Evolutionary conservation across 1,140 invertebrate genomes (phyloP).

Genomic region (Drosophila parabipectinata): DNA sequence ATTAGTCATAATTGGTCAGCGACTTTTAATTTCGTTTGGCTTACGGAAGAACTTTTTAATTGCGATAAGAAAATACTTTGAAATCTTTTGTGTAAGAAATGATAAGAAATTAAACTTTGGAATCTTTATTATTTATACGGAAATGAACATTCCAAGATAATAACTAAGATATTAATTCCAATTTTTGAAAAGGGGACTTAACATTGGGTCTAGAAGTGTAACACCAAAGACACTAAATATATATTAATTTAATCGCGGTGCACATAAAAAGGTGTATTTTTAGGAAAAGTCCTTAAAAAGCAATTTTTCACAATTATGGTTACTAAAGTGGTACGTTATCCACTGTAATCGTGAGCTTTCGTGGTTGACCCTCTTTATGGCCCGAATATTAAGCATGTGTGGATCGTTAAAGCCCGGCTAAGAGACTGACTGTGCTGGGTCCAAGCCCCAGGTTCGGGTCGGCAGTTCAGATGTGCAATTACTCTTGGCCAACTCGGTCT

Average conservation of each 20-base stretch:
- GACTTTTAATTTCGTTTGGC: not conserved
- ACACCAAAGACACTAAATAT: not conserved
- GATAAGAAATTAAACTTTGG: not conserved
- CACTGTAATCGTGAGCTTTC: slow-evolving; percentile 16
- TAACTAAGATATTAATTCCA: not conserved
- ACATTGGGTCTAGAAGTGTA: not conserved
- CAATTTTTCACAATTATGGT: not conserved
- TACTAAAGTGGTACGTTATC: slow-evolving; percentile 9
- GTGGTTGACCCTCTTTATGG: slow-evolving; percentile 28
- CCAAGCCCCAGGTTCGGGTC: slow-evolving; percentile 22
- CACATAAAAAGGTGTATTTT: not conserved
- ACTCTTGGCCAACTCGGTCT: slow-evolving; percentile 36
- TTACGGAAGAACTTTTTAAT: not conserved
- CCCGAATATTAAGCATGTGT: slow-evolving; percentile 8
- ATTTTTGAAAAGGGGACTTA: not conserved
- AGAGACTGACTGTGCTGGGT: slow-evolving; percentile 15
- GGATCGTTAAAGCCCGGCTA: slow-evolving; percentile 30
- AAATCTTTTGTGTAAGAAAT: not conserved
- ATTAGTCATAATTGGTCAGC: not conserved
- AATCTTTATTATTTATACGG: not conserved
- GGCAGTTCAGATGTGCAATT: slow-evolving; percentile 33
- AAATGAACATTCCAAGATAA: slow-evolving; percentile 4
- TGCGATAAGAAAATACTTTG: not conserved
- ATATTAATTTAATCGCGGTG: not conserved
- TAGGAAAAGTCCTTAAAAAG: not conserved